These are phyloP conservation scores for Spondyliosoma cantharus DNA, from an alignment of 2,797 vertebrate species.

Conservation along the genomic window DNA sequence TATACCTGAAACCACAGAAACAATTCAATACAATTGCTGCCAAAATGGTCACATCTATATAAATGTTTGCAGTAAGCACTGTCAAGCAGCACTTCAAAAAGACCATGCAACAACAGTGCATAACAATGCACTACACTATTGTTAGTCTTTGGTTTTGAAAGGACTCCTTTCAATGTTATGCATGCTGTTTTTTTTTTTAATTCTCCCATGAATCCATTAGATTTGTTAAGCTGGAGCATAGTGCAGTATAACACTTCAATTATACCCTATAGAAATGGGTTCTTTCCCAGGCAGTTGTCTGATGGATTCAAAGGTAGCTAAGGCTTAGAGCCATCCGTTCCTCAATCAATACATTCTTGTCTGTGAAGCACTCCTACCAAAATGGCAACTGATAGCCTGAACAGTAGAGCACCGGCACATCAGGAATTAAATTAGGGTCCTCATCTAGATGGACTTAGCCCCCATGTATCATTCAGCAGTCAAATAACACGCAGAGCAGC, in stretches of 20 bases:
- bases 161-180: background rate
- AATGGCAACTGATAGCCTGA: conserved; percentile 46
- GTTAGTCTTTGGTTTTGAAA: background rate
- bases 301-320: conserved; percentile 41
- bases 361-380: conserved; percentile 28
- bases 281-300: background rate
- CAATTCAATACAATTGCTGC: background rate
- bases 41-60: background rate
- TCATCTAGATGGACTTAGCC: conserved; percentile 42
- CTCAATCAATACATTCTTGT: conserved; percentile 49
- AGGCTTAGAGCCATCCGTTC: conserved; percentile 11
- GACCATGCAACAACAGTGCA: background rate
- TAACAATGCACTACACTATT: background rate
- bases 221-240: background rate
- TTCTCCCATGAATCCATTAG: background rate
- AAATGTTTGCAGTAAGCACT: background rate
- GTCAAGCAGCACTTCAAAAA: too few relatives aligned
- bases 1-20: background rate
- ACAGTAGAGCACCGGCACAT: conserved; percentile 28
- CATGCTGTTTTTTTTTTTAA: background rate
- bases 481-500: conserved; percentile 38
- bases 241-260: background rate
- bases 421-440: conserved; percentile 52
- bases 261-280: background rate
- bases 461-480: conserved; percentile 52